A percentile compares a stretch with the other conserved stretches of the same genome.
These are phyloP conservation scores for Sycophaga agraensis DNA, from an alignment of 1,140 invertebrate species.

Conservation along the genomic window DNA sequence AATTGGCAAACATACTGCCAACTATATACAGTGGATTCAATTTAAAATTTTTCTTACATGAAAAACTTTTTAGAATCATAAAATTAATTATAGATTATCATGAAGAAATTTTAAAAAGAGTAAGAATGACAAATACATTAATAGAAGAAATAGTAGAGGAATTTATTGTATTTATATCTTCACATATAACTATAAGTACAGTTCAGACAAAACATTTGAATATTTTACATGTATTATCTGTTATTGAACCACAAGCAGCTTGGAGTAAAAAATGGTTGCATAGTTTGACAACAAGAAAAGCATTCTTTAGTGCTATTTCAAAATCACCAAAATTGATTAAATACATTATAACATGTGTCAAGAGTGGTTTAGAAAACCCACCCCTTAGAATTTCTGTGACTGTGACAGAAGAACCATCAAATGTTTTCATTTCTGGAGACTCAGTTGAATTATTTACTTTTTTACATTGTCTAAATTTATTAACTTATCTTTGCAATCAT, in stretches of 20 bases:
- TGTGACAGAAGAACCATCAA: conserved; percentile 43
- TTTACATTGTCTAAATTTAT: conserved; percentile 47
- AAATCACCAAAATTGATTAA: conserved; percentile 47
- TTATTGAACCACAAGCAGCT: conserved; percentile 48
- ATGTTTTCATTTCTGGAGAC: conserved; percentile 50
- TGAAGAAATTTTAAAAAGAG: conserved; percentile 45
- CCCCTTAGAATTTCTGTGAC: conserved; percentile 37
- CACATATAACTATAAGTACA: conserved; percentile 11
- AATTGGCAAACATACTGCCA: conserved; percentile 43
- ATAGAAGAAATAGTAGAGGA: conserved; percentile 50
- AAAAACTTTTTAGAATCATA: conserved; percentile 50
- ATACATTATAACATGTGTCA: conserved; percentile 35
- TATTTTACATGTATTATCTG: conserved; percentile 45
- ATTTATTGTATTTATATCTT: conserved; percentile 46
- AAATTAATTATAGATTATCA: conserved; percentile 46
- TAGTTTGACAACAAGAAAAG: conserved; percentile 41
- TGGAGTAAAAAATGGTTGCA: conserved; percentile 53
- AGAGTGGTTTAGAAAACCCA: conserved; percentile 39
- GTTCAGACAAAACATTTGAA: conserved; percentile 39
- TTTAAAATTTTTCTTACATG: conserved; percentile 52
- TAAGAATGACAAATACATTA: conserved; percentile 40
- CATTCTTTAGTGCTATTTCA: conserved; percentile 39
- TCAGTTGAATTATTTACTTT: conserved; percentile 49
- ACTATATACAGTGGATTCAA: conserved; percentile 48
- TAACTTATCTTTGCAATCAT: conserved; percentile 45